Base-by-base conservation (phyloP, 2,797 vertebrate species). In the Antrozous pallidus region DNA sequence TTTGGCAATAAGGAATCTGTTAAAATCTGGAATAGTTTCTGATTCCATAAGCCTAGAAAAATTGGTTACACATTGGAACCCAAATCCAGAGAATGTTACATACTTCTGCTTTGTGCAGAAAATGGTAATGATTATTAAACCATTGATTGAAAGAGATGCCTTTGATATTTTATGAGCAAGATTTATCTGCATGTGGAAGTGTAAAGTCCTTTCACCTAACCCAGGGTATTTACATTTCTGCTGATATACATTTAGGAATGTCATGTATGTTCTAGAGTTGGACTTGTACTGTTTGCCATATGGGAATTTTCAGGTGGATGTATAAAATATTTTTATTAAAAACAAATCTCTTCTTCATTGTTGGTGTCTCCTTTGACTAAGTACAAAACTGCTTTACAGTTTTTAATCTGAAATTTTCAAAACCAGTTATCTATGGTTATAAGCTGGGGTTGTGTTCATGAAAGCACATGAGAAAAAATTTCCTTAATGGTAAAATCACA, bases 291-390 rank as follows among this genome's bases (percentile, higher is more conserved):
- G 10, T 83, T 97, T 79, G 75, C 63, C 75, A 93, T 40, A 49
- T 49, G 54, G 92, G 42, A 90, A 58, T 54, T 56, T 89, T 88
- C 61, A 73, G 85, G 24, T 89, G 79, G 49, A 75, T 92, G 74
- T 36, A 74, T 58, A 87, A 85, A 95, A 91, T 85, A 88, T 78
- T 94, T 93, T 88, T 86, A 90, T 85, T 92, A 85, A 92, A 95
- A 89, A n/a, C 14, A 81, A 71, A 70, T 88, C 20, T 16, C 40
- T 78, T 93, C 81, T 80, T 95, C 80, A 56, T 20, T 89, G 6
- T 63, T 71, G n/a, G 24, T 95, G 33, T 40, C 40, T 84, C 63
- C 45, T 87, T 38, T 77, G 87, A 65, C 20, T 42, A 67, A 83
- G 17, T 40, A 45, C n/a, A 51, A 56, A 91, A 45, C 16, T 49